A percentile compares a stretch with the other conserved stretches of the same genome.
These are phyloP conservation scores for Nesospiza acunhae DNA, from an alignment of 2,113 vertebrate genomes.

Conservation along the genomic window DNA sequence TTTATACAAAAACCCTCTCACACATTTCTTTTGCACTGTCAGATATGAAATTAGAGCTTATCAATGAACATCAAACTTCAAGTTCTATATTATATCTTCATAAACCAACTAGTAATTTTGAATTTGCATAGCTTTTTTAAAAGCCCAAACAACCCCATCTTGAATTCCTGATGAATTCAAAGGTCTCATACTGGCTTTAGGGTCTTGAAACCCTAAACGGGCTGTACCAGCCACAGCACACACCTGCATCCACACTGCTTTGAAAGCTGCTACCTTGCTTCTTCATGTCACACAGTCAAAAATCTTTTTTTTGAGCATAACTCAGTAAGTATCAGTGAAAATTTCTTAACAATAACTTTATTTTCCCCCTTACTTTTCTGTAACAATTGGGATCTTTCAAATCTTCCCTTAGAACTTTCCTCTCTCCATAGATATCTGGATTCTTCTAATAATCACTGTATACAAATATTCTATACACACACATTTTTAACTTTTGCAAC, in stretches of 20 bases:
- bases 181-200: not conserved
- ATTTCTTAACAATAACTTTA: not conserved
- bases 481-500: not conserved
- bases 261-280: not conserved
- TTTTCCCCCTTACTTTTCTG: not conserved
- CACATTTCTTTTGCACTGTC: not conserved
- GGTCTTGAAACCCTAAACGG: rapidly evolving
- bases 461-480: not conserved
- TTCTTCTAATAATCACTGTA: not conserved
- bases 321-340: not conserved
- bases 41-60: not conserved
- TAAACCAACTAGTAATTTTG: not conserved
- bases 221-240: not conserved
- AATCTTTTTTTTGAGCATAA: not conserved
- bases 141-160: not conserved
- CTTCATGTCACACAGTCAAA: not conserved
- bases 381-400: not conserved
- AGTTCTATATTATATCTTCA: not conserved
- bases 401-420: not conserved
- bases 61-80: not conserved
- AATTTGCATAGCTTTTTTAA: not conserved
- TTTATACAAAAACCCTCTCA: not conserved
- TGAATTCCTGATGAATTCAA: not conserved
- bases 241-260: not conserved
- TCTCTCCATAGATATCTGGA: not conserved